Percentiles rank a stretch among this genome's conserved stretches.
These are phyloP conservation scores for Drosophila gaucha DNA, from an alignment of 2,888 invertebrate species.

Conservation along the genomic window DNA sequence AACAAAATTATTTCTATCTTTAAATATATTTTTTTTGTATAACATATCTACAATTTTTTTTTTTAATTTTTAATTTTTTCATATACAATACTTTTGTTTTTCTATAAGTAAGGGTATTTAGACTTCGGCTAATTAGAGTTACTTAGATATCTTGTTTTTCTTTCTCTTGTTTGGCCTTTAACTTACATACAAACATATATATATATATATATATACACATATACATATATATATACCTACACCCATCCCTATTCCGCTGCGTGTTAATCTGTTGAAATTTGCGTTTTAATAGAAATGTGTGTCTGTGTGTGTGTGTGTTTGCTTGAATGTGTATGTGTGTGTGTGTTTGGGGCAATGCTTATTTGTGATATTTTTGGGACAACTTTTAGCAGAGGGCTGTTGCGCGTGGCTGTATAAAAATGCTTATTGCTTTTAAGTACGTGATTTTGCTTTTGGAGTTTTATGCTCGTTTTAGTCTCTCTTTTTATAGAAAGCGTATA, in stretches of 20 bases:
- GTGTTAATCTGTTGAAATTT: constrained; percentile 78
- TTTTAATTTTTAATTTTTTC: not conserved
- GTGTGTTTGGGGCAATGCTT: constrained; percentile 22
- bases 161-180: constrained; percentile 6
- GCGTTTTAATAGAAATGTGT: constrained; percentile 71
- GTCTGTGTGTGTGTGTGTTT: constrained; percentile 3
- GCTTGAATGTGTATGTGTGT: constrained; percentile 5
- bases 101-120: not conserved
- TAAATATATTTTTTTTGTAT: no score
- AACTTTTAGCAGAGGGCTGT: constrained; percentile 48
- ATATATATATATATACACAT: not conserved
- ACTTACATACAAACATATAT: not conserved
- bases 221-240: not conserved
- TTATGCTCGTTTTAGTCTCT: constrained; percentile 28
- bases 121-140: not conserved
- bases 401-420: constrained; percentile 60
- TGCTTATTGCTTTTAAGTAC: constrained; percentile 76
- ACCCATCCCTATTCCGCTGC: constrained; percentile 21
- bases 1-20: no score
- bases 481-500: not conserved
- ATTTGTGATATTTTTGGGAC: constrained; percentile 33
- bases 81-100: not conserved
- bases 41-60: not conserved
- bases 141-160: not conserved
- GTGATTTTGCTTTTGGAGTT: constrained; percentile 64